phyloP scores from a whole-genome alignment of 2,113 vertebrate genomes.

The Catharus bicknelli region DNA sequence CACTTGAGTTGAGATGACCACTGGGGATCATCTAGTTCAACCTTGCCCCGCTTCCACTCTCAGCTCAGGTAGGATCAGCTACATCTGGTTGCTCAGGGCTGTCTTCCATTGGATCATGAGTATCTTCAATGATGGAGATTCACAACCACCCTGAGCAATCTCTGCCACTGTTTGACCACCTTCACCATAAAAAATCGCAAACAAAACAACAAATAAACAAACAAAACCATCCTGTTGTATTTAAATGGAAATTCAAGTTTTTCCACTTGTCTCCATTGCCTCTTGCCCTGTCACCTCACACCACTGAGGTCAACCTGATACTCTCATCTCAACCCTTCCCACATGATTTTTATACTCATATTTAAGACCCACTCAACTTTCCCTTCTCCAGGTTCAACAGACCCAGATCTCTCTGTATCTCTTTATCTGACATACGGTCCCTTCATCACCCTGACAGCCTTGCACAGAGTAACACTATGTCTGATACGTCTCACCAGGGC shows the following conservation, averaged over 20 bases:
- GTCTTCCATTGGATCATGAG: background rate
- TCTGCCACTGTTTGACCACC: background rate
- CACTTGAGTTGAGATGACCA: background rate
- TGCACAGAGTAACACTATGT: background rate
- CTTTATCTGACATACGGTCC: background rate
- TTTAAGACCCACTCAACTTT: background rate
- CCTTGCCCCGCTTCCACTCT: fast-evolving
- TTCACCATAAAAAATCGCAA: background rate
- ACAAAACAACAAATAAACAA: background rate
- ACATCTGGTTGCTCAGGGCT: background rate
- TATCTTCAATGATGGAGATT: background rate
- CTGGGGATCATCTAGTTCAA: background rate
- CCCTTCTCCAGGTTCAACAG: background rate
- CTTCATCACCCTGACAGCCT: background rate
- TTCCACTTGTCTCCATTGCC: background rate
- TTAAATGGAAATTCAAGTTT: background rate
- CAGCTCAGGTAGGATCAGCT: background rate
- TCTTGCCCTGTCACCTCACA: background rate
- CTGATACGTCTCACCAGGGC: background rate
- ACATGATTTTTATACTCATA: fast-evolving
- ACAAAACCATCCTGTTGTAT: background rate
- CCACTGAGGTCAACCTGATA: background rate
- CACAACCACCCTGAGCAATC: background rate
- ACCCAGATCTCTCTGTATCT: background rate
- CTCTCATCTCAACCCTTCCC: background rate